Percentiles rank a stretch among this genome's conserved stretches.
These are phyloP conservation scores for Pammene fasciana DNA, from an alignment of 2,888 invertebrate genomes.

Conservation along the genomic window DNA sequence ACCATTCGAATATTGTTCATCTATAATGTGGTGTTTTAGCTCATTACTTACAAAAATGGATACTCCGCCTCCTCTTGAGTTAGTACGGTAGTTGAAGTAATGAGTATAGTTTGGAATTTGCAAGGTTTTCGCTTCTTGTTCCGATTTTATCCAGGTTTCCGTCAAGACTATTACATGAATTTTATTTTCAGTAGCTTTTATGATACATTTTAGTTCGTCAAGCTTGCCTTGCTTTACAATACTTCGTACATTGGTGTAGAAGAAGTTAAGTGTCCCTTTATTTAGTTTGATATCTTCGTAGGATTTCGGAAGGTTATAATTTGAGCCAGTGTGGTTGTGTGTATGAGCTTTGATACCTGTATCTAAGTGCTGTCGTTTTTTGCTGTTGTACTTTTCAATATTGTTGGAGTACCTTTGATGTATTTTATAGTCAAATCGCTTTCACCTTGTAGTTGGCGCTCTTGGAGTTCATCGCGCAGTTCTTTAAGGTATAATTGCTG, in stretches of 20 bases:
- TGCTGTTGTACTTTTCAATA: neutral
- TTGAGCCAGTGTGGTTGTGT: neutral
- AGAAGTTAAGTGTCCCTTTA: neutral
- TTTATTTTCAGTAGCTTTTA: neutral
- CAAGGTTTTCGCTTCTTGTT: neutral
- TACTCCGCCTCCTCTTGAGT: neutral
- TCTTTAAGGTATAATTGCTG: neutral
- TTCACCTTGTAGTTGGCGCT: neutral
- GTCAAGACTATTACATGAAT: constrained; percentile 2
- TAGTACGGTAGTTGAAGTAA: neutral
- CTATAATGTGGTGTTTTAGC: neutral
- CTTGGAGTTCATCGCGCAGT: neutral
- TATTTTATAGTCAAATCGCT: constrained; percentile 6
- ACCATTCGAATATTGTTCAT: constrained; percentile 7
- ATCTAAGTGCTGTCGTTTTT: neutral
- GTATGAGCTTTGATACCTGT: neutral
- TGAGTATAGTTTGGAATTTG: neutral
- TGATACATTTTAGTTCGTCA: constrained; percentile 3
- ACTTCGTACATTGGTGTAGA: neutral
- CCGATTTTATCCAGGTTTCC: constrained; percentile 2
- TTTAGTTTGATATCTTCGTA: constrained; percentile 3
- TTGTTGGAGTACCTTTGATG: constrained; percentile 1
- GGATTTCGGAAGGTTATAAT: neutral
- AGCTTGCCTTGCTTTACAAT: constrained; percentile 2
- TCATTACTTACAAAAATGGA: constrained; percentile 7